Percentiles rank a stretch among this genome's conserved stretches.
These are phyloP conservation scores for Notarius lentiginosus DNA, from an alignment of 2,113 vertebrate genomes.

Conservation along the genomic window DNA sequence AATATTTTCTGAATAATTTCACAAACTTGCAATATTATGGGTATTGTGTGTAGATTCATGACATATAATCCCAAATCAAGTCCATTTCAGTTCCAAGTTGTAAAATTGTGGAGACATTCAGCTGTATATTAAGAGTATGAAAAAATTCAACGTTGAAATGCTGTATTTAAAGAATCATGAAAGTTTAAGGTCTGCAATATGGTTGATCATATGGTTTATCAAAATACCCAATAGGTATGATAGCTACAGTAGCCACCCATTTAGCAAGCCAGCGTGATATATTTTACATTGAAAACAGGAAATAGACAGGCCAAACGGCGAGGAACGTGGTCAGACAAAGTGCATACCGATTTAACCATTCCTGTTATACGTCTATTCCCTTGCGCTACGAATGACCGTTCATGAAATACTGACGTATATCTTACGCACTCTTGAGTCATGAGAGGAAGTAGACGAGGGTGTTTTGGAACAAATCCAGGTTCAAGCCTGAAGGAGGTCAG, in stretches of 20 bases:
- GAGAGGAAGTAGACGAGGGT: background rate
- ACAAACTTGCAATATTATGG: too few species aligned
- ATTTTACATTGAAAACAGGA: background rate
- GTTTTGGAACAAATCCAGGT: background rate
- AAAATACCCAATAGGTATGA: background rate
- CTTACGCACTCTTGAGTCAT: background rate
- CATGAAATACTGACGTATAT: background rate
- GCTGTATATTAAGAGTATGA: background rate
- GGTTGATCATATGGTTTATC: background rate
- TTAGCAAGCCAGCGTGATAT: background rate
- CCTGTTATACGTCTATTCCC: background rate
- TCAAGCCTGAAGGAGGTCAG: constrained; percentile 40
- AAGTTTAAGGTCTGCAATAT: background rate
- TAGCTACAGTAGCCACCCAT: background rate
- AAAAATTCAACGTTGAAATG: background rate
- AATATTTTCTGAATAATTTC: too few species aligned
- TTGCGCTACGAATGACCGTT: background rate
- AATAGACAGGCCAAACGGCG: too few species aligned
- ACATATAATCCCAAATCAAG: background rate
- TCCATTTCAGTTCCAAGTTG: background rate
- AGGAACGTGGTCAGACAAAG: background rate
- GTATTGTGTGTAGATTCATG: background rate
- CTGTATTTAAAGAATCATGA: background rate
- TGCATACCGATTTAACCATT: background rate
- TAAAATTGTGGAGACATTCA: background rate